phyloP scores from a whole-genome alignment of 2,888 invertebrate species.

The Lepidocyrtinus sp. region DNA sequence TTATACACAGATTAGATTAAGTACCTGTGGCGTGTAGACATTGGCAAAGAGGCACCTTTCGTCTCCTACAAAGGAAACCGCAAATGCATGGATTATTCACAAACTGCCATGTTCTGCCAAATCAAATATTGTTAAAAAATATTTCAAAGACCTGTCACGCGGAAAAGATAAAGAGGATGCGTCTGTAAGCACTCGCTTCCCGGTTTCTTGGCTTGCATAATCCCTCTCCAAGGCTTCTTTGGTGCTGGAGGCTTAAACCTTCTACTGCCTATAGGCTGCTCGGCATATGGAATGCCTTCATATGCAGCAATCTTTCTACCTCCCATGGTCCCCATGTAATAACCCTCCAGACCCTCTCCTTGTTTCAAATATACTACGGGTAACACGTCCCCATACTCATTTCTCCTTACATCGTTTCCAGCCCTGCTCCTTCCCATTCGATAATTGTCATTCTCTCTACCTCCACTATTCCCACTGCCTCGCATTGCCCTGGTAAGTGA shows the following conservation, averaged over 20 bases:
- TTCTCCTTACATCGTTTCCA: constrained; percentile 11
- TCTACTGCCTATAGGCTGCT: constrained; percentile 44
- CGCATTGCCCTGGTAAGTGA: too few species aligned
- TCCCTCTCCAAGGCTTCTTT: constrained; percentile 56
- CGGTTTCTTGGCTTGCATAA: constrained; percentile 39
- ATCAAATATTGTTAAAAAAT: not conserved
- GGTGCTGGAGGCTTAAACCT: constrained; percentile 55
- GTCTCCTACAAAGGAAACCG: constrained; percentile 17
- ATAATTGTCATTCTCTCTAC: too few species aligned
- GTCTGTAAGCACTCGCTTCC: constrained; percentile 63
- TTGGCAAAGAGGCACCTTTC: constrained; percentile 62
- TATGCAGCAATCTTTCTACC: constrained; percentile 58
- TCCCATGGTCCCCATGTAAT: constrained; percentile 61
- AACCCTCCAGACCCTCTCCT: constrained; percentile 62
- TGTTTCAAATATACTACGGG: constrained; percentile 56
- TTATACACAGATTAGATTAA: not conserved
- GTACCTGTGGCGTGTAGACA: constrained; percentile 53
- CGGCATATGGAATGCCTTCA: constrained; percentile 61
- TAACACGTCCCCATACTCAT: too few species aligned
- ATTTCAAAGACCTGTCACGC: not conserved
- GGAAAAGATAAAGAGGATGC: constrained; percentile 29
- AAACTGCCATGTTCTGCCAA: not conserved
- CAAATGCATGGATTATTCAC: too few species aligned
- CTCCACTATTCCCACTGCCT: too few species aligned
- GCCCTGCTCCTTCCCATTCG: too few species aligned